Evolutionary conservation across 1,140 invertebrate genomes (phyloP).

Genomic region (Episyrphus balteatus): DNA sequence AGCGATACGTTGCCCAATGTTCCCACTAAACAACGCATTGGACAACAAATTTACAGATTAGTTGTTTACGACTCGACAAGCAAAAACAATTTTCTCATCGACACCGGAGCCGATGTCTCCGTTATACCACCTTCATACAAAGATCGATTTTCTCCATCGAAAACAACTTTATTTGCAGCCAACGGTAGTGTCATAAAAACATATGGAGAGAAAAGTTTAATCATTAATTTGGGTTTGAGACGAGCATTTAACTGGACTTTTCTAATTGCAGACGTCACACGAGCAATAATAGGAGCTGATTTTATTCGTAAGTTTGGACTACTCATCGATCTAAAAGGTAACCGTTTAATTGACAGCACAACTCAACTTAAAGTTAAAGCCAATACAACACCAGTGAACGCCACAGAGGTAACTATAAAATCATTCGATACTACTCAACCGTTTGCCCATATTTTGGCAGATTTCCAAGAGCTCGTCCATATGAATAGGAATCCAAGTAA

Average conservation of each 20-base stretch:
- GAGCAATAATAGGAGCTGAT: slow-evolving; percentile 35
- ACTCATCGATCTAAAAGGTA: slow-evolving; percentile 23
- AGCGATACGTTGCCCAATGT: too few species aligned
- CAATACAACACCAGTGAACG: not conserved
- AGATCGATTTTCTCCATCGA: too few species aligned
- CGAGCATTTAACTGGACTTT: slow-evolving; percentile 35
- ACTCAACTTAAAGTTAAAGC: slow-evolving; percentile 6
- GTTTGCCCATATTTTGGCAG: slow-evolving; percentile 8
- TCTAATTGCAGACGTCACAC: slow-evolving; percentile 27
- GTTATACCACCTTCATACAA: too few species aligned
- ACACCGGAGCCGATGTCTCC: too few species aligned
- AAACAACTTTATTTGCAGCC: too few species aligned
- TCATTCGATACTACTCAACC: not conserved
- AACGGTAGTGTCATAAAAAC: too few species aligned
- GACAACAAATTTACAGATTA: too few species aligned
- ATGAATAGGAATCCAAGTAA: slow-evolving; percentile 16
- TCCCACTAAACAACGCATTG: too few species aligned
- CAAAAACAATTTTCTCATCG: too few species aligned
- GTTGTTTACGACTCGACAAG: too few species aligned
- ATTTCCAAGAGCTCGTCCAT: slow-evolving; percentile 16
- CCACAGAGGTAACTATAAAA: not conserved
- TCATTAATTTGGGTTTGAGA: slow-evolving; percentile 21
- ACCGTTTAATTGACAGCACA: slow-evolving; percentile 19
- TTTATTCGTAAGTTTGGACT: slow-evolving; percentile 25
- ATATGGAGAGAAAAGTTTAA: slow-evolving; percentile 23